These are phyloP conservation scores for Trachelus troglodyta DNA, from an alignment of 2,888 invertebrate genomes.

Conservation along the genomic window DNA sequence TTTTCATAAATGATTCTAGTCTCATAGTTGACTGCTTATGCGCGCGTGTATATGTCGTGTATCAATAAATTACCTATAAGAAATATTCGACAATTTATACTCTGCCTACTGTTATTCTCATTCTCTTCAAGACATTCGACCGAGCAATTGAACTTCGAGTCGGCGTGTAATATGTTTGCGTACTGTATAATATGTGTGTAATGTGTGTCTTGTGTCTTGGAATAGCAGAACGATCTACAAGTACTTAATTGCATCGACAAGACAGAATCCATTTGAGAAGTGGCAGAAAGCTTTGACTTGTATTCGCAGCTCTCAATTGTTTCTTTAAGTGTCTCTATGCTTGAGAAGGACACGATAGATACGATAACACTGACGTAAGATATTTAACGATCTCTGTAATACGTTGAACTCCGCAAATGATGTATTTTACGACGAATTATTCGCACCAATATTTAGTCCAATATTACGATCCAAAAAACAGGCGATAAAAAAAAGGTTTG, in stretches of 20 bases:
- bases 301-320: not conserved
- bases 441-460: not conserved
- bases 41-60: not conserved
- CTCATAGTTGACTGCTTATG: not conserved
- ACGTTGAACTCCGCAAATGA: not conserved
- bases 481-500: not conserved
- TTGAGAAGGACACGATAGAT: not conserved
- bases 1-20: not conserved
- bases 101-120: not conserved
- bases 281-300: not conserved
- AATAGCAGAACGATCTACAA: not conserved
- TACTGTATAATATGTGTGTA: not conserved
- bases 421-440: not conserved
- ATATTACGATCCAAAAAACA: not conserved
- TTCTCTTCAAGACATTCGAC: not conserved
- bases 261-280: not conserved
- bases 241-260: not conserved
- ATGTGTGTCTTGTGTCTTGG: not conserved
- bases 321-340: not conserved
- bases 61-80: conserved; percentile 16
- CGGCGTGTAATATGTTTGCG: not conserved
- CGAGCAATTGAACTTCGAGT: not conserved
- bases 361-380: not conserved
- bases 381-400: not conserved
- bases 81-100: conserved; percentile 8